Evolutionary conservation across 2,113 vertebrate species (phyloP).

Genomic region (Oophaga pumilio): DNA sequence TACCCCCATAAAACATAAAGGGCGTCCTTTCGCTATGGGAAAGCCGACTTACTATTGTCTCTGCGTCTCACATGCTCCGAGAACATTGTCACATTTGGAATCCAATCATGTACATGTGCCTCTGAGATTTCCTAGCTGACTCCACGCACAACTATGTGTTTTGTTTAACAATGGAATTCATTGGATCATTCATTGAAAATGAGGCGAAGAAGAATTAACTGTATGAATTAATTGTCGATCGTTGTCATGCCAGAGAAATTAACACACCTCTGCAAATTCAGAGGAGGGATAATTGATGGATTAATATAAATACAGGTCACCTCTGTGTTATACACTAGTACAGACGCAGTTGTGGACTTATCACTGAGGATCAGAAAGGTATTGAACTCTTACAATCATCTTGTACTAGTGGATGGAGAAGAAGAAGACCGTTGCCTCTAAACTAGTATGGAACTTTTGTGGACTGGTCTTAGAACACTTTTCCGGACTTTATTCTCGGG

Average conservation of each 20-base stretch:
- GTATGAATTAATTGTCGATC: slow-evolving; percentile 9
- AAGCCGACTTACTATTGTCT: neutral
- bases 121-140: slow-evolving; percentile 15
- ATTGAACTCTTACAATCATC: neutral
- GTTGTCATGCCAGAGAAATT: slow-evolving; percentile 39
- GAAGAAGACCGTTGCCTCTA: neutral
- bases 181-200: slow-evolving; percentile 4
- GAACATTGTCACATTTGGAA: neutral
- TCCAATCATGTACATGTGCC: slow-evolving; percentile 9
- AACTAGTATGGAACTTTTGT: neutral
- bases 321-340: neutral
- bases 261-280: slow-evolving; percentile 25
- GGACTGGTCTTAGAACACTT: neutral
- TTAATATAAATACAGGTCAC: slow-evolving; percentile 46
- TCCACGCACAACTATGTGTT: slow-evolving; percentile 2
- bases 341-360: neutral
- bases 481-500: neutral
- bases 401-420: neutral
- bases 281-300: slow-evolving; percentile 10
- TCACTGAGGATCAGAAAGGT: slow-evolving; percentile 31
- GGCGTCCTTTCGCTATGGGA: neutral
- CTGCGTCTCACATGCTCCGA: slow-evolving; percentile 6
- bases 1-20: neutral
- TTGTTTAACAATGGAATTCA: slow-evolving; percentile 25
- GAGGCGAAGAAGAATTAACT: slow-evolving; percentile 15